Evolutionary conservation across 2,888 invertebrate species (phyloP).

Genomic region (Imbricaverruca yamaguchii): DNA sequence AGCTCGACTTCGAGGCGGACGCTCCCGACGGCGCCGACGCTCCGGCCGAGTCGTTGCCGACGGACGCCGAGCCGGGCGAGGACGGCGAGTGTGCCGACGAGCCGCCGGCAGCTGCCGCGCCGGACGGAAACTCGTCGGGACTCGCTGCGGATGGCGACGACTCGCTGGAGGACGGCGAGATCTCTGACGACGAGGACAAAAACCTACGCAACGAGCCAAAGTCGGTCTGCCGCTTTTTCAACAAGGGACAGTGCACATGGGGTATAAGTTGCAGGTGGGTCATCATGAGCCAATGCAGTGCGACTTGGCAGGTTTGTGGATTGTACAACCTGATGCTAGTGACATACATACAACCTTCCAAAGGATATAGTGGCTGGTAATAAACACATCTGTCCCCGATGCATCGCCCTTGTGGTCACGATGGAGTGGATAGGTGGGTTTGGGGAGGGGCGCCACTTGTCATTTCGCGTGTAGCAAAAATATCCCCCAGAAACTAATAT

Average conservation of each 20-base stretch:
- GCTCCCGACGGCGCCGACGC: slow-evolving; percentile 34
- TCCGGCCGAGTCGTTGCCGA: neutral
- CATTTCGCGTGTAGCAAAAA: too few species aligned
- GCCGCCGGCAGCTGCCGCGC: slow-evolving; percentile 42
- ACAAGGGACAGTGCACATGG: slow-evolving; percentile 92
- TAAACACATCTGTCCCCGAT: too few species aligned
- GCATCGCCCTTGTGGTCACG: too few species aligned
- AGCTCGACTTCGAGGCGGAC: slow-evolving; percentile 25
- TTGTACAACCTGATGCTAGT: too few species aligned
- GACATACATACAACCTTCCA: too few species aligned
- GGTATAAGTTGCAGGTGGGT: slow-evolving; percentile 76
- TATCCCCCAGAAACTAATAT: too few species aligned
- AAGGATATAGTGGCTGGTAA: too few species aligned
- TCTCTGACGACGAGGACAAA: slow-evolving; percentile 68
- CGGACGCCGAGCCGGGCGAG: slow-evolving; percentile 42
- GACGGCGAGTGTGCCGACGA: slow-evolving; percentile 41
- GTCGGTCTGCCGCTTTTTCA: slow-evolving; percentile 86
- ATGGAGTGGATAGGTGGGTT: too few species aligned
- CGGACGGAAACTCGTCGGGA: slow-evolving; percentile 36
- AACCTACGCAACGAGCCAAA: slow-evolving; percentile 60
- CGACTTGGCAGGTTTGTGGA: too few species aligned
- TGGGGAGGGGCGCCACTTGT: too few species aligned
- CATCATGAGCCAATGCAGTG: neutral
- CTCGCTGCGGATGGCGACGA: slow-evolving; percentile 35
- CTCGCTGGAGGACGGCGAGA: slow-evolving; percentile 68